Conservation (phyloP, 2,113 vertebrate genomes). For the Grallaria varia region DNA sequence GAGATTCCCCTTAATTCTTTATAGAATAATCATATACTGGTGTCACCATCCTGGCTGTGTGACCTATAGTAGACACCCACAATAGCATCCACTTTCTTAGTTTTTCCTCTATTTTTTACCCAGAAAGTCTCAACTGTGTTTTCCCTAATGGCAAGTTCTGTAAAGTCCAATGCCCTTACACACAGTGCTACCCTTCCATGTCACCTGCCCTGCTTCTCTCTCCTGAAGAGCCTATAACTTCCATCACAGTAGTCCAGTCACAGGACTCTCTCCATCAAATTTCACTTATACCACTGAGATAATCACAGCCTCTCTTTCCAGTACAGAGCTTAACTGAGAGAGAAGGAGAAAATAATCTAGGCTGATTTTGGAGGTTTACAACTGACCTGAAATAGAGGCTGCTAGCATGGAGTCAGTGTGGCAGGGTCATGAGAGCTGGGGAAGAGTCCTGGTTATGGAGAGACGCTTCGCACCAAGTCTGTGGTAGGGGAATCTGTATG, state of each 20-base stretch:
- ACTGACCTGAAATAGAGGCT: background rate
- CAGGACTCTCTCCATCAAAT: background rate
- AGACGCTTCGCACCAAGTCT: background rate
- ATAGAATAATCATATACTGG: background rate
- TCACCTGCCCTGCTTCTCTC: background rate
- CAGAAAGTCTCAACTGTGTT: background rate
- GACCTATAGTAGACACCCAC: too few species aligned
- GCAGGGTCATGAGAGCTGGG: background rate
- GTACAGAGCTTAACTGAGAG: background rate
- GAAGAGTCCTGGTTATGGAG: background rate
- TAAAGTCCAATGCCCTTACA: background rate
- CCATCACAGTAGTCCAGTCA: background rate
- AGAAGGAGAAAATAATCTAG: background rate
- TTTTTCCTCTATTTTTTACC: background rate
- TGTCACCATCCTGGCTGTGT: background rate
- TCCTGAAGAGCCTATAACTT: background rate
- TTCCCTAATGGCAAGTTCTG: background rate
- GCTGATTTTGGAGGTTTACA: background rate
- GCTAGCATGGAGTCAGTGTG: background rate
- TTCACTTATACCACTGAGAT: background rate
- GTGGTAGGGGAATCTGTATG: accelerated
- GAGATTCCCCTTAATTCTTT: background rate
- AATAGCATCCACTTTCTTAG: background rate
- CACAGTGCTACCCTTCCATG: background rate
- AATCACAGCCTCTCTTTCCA: too few species aligned